Evolutionary conservation across 2,797 vertebrate genomes (phyloP), one percentile per base, ranked within the genome.

Genomic region (Falco novaeseelandiae): DNA sequence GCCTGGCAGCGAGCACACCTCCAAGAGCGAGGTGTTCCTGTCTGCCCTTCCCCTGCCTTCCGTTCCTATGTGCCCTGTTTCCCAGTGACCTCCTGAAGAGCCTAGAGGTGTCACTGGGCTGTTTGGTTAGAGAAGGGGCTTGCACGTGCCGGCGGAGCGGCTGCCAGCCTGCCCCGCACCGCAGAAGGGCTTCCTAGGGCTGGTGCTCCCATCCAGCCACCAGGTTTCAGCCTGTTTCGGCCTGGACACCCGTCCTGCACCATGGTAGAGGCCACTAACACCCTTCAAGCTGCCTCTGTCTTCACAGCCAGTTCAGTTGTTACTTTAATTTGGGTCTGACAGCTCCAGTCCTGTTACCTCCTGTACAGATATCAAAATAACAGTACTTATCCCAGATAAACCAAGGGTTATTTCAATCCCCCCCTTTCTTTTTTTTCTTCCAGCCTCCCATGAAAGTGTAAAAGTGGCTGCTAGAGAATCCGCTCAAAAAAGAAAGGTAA

Each of bases 11-110:
- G 51, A 55, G 11, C 2, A 1, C 44, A 27, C 12, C 32, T 29
- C 57, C 3, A 2, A 59, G 57, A 44, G 10, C 2, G 12, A 2
- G 1, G 2, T 6, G 3, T 12, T 10, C 2, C 0, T 5, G 2
- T 4, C 61, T 40, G 54, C n/a, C 2, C 22, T 22, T 42, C 62
- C 49, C 14, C 63, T 65, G 42, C 46, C 32, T 40, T 23, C 36
- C 4, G 9, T 20, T 54, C 20, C 46, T 49, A 5, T 0, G 0
- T 36, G 27, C 16, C 44, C 57, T 12, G 13, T 9, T 38, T 66
- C 81, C 40, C 3, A 1, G 32, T 30, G 44, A 36, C 21, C 34
- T 73, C 49, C n/a, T 21, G 87, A 18, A 44, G 38, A 55, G 27
- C 26, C 46, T 8, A 40, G 62, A 15, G 34, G 8, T 55, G 52